Evolutionary conservation across 2,113 vertebrate genomes (phyloP).

Genomic region (Onychorhynchus coronatus): DNA sequence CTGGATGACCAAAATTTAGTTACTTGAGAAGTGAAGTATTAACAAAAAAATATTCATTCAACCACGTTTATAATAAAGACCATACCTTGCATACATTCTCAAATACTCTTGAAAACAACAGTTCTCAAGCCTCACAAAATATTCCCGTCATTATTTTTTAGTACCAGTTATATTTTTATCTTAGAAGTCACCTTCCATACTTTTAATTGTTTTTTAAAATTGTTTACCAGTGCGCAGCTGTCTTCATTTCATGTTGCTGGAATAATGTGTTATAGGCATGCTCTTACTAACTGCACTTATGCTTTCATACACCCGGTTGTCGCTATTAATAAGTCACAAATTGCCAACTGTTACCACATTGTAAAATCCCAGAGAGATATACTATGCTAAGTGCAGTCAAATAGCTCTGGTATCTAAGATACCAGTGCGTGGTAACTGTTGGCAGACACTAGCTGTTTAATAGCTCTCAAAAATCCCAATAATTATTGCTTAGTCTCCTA

Average conservation of each 20-base stretch:
- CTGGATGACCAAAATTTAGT: background rate
- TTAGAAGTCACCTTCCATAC: background rate
- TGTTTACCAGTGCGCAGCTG: background rate
- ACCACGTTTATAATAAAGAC: background rate
- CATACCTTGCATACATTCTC: background rate
- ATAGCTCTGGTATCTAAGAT: slow-evolving; percentile 3
- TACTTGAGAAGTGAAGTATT: background rate
- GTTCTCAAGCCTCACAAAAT: background rate
- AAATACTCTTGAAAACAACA: background rate
- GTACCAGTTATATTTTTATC: background rate
- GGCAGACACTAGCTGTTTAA: background rate
- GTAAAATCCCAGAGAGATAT: background rate
- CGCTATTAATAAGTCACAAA: background rate
- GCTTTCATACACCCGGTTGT: background rate
- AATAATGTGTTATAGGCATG: background rate
- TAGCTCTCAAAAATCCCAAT: slow-evolving; percentile 8
- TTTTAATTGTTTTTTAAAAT: background rate
- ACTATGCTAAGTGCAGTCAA: background rate
- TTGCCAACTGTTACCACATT: background rate
- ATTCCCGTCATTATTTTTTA: background rate
- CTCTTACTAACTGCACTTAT: background rate
- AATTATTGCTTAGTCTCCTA: slow-evolving; percentile 5
- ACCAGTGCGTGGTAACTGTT: background rate
- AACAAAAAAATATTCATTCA: background rate
- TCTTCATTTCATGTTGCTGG: background rate